Evolutionary conservation across 1,140 invertebrate genomes (phyloP), one percentile per base, ranked within the genome.

Genomic region (Heliconius eleuchia): DNA sequence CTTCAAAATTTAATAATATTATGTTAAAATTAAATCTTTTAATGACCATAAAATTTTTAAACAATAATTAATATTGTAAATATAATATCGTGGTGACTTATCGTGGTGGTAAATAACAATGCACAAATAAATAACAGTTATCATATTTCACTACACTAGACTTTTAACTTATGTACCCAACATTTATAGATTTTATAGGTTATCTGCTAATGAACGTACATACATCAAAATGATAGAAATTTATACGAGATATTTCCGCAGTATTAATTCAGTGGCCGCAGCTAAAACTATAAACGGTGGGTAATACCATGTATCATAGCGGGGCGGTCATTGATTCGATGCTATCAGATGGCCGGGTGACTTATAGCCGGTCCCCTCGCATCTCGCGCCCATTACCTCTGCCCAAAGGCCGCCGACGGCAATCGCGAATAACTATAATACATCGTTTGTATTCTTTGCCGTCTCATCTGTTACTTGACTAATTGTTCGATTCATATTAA

Each of bases 261-360:
- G 82, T 91, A 94, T 93, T 94, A 93, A 93, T 94, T 91, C 88
- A 85, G 83, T 81, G 84, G 83, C 80, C 85, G 83, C 71, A 88
- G 84, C 87, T 92, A 88, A 92, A 94, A 94, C 93, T 93, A 93
- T 93, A 93, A 91, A 90, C 86, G 88, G 78, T 82, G 86, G 88
- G 87, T 89, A 88, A 89, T 88, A 81, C 88, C 85, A 94, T 94
- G 91, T 93, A 92, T 94, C 92, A 93, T 93, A 89, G 82, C 85
- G 82, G 87, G 88, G 88, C 85, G 90, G 92, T 91, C 92, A 93
- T 91, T 94, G 93, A 93, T 93, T 94, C 89, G 86, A 84, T 84
- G 90, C 85, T 92, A 93, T 91, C 89, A 85, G 91, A 86, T 87
- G 86, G 83, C 85, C 82, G 79, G 80, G 86, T 94, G 91, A 94